Base-by-base conservation (phyloP, 2,113 vertebrate species). In the Passer montanus region DNA sequence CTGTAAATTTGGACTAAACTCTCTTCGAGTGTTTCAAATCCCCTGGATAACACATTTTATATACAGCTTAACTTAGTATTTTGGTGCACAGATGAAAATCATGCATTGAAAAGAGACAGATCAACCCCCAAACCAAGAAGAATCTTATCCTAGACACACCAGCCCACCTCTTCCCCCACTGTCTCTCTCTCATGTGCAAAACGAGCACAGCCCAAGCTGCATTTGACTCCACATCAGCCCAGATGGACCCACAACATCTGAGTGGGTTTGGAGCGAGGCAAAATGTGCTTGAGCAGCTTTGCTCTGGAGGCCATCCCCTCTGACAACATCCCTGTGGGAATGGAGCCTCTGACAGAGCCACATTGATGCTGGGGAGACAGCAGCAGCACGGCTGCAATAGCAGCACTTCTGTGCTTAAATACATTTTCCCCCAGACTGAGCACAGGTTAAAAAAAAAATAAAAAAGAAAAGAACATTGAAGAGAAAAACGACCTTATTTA, bases 341-440 rank as follows among this genome's bases (percentile, higher is more conserved):
- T 1, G 1, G 37, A 90, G 27, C 46, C 78, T 80, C 83, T 69
- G 49, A 7, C 4, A 3, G 78, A 72, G 74, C 66, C 1, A 3
- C 63, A 24, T 43, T 0, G 1, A 66, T 7, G 0, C 69, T 68
- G 62, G 60, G 64, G 41, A 91, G 33, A 23, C 83, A 75, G 49
- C 6, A 44, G 69, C 80, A 67, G 62, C 0, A 0, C 0, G 2
- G 46, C 60, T 88, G 88, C 30, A 21, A 92, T 44, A 0, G 0
- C 83, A 56, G 89, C 76, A 56, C 43, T 95, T 85, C 70, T 39
- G n/a, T 60, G 50, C 62, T 93, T 95, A 95, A 95, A 80, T 62
- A 35, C 63, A 69, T 93, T 91, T 95, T 87, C 59, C 62, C 46
- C 68, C 70, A 73, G 81, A 96, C 70, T 66, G 53, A 94, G 63